Evolutionary conservation across 2,888 invertebrate genomes (phyloP), one percentile per base, ranked within the genome.

Genomic region (Augochlorella aurata): DNA sequence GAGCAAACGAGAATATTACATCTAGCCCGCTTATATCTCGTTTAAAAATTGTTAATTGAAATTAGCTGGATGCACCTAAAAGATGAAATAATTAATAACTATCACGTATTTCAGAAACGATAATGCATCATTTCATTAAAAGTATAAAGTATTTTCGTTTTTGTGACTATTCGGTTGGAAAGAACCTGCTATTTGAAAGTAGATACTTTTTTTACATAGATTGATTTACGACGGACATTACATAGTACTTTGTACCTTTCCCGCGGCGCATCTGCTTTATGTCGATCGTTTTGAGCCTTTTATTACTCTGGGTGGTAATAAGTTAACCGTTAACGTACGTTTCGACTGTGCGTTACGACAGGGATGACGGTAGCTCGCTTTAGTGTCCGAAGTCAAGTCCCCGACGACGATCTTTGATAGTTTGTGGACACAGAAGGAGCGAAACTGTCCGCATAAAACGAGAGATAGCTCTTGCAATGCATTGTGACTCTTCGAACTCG

Each of bases 361-460:
- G 44, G 65, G 44, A 65, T 65, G 65, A 65, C 65, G 44, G 65
- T 65, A 63, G 38, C 63, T 18, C 38, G 38, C 63, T 38, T 38
- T n/a, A 44, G 63, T 5, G 63, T n/a, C n/a, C 38, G 44, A 65
- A 65, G 44, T 3, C 44, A 38, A 44, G 63, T 38, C 18, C n/a
- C n/a, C 4, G n/a, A n/a, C 12, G n/a, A 44, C 12, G 44, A 65
- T 65, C 18, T 44, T 44, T n/a, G 65, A 44, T 44, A 44, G 65
- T 65, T 44, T 65, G 44, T 44, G 5, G n/a, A 65, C 1, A n/a
- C 44, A 38, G 65, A n/a, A 65, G 16, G 12, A 24, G 63, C 29
- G 61, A 65, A 38, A n/a, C 38, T 65, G 38, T 44, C n/a, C 5
- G 4, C n/a, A 44, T 65, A 38, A 18, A 38, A 44, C n/a, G n/a